Evolutionary conservation across 2,113 vertebrate species (phyloP), one percentile per base, ranked within the genome.

Genomic region (Sapajus apella): DNA sequence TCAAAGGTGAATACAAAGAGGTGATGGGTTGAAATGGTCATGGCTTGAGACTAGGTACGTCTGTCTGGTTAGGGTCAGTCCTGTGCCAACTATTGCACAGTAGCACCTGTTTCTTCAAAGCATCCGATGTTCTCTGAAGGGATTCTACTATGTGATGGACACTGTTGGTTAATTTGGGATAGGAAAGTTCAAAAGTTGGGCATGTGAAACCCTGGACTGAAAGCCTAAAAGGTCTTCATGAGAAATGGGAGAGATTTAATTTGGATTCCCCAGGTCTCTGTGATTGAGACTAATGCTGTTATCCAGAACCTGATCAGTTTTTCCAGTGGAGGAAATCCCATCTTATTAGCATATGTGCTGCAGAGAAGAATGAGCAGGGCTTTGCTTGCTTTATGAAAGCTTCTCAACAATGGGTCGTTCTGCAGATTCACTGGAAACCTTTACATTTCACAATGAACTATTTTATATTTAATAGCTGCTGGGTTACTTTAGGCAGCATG

Each of bases 161-260:
- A 58, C 80, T 37, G 58, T 50, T 77, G 56, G 21, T 83, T 98
- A 96, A 93, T 98, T 98, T 97, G 92, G 4, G 35, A 45, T 70
- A 47, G 40, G 50, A 66, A 93, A 64, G 45, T 73, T 91, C 45
- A 30, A 72, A 94, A 89, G 52, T 21, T 91, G 84, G 79, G 87
- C 91, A 87, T 68, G 55, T 52, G 96, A 83, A 94, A 61, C 83
- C 98, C 20, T 75, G 90, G 23, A 95, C 55, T 95, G 76, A 94
- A 98, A 97, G 72, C 43, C 76, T 92, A 77, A 82, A 97, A 98
- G 87, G 94, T 61, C 56, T 96, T 96, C 43, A 55, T 83, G 87
- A 89, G 95, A 87, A 85, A 94, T 93, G 95, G 94, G 92, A 85
- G 80, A 64, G 25, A 90, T 98, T 97, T 96, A 90, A 96, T 98